These are phyloP conservation scores for Drosophila virilis DNA, from an alignment of 1,140 invertebrate species.

Conservation along the genomic window DNA sequence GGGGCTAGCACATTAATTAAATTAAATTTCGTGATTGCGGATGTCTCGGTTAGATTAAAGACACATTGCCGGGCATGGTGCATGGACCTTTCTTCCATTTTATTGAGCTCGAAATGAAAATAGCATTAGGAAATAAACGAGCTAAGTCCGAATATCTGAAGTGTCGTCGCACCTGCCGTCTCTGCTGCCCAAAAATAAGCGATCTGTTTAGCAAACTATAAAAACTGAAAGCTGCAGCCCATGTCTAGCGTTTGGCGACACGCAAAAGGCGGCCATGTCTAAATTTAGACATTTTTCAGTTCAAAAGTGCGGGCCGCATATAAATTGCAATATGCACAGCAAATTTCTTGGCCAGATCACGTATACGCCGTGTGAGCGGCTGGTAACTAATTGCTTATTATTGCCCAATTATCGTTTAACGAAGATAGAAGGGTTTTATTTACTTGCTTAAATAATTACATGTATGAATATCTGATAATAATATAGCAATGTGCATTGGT, in stretches of 20 bases:
- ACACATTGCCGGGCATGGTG: neutral
- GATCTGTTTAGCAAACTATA: slow-evolving; percentile 18
- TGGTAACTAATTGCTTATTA: slow-evolving; percentile 13
- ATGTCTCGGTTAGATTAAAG: slow-evolving; percentile 43
- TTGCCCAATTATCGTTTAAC: slow-evolving; percentile 4
- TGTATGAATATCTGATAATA: no score
- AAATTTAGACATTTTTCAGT: slow-evolving; percentile 32
- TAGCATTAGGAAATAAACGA: neutral
- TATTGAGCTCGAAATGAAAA: neutral
- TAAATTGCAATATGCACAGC: slow-evolving; percentile 12
- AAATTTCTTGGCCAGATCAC: slow-evolving; percentile 18
- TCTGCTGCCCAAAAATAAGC: slow-evolving; percentile 33
- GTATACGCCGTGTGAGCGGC: slow-evolving; percentile 47
- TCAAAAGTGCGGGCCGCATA: slow-evolving; percentile 29
- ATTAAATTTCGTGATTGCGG: slow-evolving; percentile 41
- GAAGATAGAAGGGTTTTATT: no score
- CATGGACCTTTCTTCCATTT: neutral
- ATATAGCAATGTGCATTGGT: no score
- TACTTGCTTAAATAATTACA: no score
- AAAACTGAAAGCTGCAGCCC: slow-evolving; percentile 11
- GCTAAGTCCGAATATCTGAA: slow-evolving; percentile 4
- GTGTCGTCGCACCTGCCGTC: slow-evolving; percentile 43
- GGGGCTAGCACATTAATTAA: slow-evolving; percentile 37
- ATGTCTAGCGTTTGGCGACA: slow-evolving; percentile 44
- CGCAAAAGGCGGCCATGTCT: slow-evolving; percentile 55